These are phyloP conservation scores for Zaprionus africanus DNA, from an alignment of 1,140 invertebrate genomes.

Conservation along the genomic window DNA sequence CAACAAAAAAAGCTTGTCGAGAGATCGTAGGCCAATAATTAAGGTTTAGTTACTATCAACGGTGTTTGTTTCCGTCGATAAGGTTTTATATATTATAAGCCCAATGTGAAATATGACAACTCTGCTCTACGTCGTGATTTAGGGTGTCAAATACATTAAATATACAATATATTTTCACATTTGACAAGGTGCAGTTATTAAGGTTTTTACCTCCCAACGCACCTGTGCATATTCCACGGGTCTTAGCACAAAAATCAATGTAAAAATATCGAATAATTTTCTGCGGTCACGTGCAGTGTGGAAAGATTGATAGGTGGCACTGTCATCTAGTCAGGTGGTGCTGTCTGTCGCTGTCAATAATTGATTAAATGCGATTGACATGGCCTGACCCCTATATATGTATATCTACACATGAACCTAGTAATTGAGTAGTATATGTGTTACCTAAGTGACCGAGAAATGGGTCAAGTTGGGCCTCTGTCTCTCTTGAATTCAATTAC, in stretches of 20 bases:
- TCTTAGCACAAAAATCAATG: conserved; percentile 50
- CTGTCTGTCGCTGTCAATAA: conserved; percentile 7
- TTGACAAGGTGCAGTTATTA: neutral
- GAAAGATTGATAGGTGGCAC: conserved; percentile 25
- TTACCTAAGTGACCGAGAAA: neutral
- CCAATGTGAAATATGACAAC: neutral
- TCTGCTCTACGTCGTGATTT: neutral
- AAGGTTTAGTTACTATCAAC: neutral
- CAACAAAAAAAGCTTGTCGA: neutral
- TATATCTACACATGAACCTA: neutral
- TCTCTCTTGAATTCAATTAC: neutral
- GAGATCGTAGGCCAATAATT: neutral
- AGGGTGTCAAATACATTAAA: neutral
- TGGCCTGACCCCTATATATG: neutral
- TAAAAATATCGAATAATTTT: conserved; percentile 11
- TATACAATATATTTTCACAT: neutral
- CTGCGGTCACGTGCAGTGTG: conserved; percentile 22
- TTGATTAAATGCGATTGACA: conserved; percentile 10
- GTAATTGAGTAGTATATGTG: conserved; percentile 3
- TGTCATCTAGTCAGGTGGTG: conserved; percentile 39
- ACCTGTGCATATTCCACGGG: conserved; percentile 27
- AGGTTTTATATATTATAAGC: neutral
- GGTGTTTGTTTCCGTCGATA: neutral
- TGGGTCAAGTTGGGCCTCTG: conserved; percentile 8
- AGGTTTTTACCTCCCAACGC: neutral